A percentile compares a stretch with the other conserved stretches of the same genome.
These are phyloP conservation scores for Trichomalopsis sarcophagae DNA, from an alignment of 1,140 invertebrate species.

Conservation along the genomic window DNA sequence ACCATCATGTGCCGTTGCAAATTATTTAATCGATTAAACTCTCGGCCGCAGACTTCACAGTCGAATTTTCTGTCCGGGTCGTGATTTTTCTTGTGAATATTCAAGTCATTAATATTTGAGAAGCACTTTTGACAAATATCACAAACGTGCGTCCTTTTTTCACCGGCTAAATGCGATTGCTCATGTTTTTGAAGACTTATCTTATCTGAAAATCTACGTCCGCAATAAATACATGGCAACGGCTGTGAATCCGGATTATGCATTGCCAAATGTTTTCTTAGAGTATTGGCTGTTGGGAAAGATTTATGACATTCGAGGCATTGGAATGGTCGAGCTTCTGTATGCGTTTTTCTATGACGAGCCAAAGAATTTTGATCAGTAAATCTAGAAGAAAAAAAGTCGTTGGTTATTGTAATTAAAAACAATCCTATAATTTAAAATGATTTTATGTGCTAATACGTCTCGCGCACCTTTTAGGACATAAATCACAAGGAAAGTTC, in stretches of 20 bases:
- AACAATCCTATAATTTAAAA: constrained; percentile 35
- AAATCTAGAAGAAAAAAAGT: constrained; percentile 61
- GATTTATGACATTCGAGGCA: constrained; percentile 72
- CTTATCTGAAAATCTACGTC: constrained; percentile 71
- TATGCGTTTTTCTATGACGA: constrained; percentile 70
- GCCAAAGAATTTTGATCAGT: constrained; percentile 72
- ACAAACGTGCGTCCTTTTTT: constrained; percentile 67
- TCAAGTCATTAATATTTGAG: constrained; percentile 64
- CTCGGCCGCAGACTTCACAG: constrained; percentile 73
- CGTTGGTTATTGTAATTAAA: constrained; percentile 13
- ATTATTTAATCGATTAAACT: constrained; percentile 74
- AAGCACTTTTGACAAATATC: constrained; percentile 72
- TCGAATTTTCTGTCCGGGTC: constrained; percentile 74
- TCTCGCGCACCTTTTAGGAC: constrained; percentile 68
- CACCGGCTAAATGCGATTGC: constrained; percentile 70
- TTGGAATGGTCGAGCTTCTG: constrained; percentile 69
- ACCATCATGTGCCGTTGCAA: constrained; percentile 75
- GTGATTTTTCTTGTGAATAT: constrained; percentile 72
- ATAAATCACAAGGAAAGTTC: constrained; percentile 73
- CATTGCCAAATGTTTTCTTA: constrained; percentile 68
- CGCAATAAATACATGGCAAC: constrained; percentile 72
- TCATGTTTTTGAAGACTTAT: constrained; percentile 69
- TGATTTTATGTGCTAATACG: background rate
- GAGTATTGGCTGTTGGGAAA: constrained; percentile 68
- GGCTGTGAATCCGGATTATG: constrained; percentile 72